Conservation (phyloP, 2,888 invertebrate genomes). For the Malacosoma neustria region DNA sequence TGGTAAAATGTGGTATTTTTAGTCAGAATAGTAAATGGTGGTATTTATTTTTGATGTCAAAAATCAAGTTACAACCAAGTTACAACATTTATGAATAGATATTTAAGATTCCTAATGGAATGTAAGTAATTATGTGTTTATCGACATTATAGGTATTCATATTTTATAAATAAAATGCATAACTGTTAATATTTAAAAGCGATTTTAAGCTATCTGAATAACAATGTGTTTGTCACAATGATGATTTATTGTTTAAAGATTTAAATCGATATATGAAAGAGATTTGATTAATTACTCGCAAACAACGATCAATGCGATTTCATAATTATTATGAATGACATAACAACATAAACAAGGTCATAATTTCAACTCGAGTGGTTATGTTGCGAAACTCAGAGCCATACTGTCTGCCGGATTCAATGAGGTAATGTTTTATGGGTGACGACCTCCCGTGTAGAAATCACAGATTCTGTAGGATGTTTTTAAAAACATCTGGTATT, state of each 20-base stretch:
- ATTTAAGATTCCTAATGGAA: conserved; percentile 48
- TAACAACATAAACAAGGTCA: conserved; percentile 8
- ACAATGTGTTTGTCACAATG: background rate
- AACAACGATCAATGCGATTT: conserved; percentile 2
- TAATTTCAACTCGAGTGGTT: background rate
- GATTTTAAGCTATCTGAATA: background rate
- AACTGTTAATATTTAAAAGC: conserved; percentile 10
- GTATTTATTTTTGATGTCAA: conserved; percentile 17
- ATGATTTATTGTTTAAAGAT: conserved; percentile 1
- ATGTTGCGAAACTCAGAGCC: background rate
- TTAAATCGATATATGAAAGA: conserved; percentile 2
- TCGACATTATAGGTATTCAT: conserved; percentile 46
- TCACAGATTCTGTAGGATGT: too few relatives aligned
- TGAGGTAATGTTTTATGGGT: too few relatives aligned
- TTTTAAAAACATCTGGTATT: background rate
- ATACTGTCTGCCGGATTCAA: background rate
- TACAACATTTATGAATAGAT: conserved; percentile 33
- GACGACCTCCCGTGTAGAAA: background rate
- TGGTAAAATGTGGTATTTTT: conserved; percentile 43
- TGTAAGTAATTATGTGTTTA: conserved; percentile 57
- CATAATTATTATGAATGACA: conserved; percentile 6
- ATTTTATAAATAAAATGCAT: conserved; percentile 40
- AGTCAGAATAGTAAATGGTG: conserved; percentile 28
- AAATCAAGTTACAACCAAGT: conserved; percentile 12
- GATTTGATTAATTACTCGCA: conserved; percentile 5